Evolutionary conservation across 1,140 invertebrate species (phyloP).

Genomic region (Lepidurus couesii): DNA sequence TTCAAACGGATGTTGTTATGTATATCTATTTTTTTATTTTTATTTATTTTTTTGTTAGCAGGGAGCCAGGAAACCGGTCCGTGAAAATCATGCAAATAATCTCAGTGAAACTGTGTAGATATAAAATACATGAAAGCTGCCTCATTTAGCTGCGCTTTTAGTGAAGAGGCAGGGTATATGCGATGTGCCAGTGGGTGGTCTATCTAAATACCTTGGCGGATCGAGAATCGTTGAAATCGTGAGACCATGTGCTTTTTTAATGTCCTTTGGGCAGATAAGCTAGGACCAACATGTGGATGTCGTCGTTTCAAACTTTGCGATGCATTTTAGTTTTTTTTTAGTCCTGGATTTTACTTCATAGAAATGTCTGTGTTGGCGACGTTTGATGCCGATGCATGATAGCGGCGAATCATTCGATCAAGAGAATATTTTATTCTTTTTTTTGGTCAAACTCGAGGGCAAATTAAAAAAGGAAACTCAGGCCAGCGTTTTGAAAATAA

Average conservation of each 20-base stretch:
- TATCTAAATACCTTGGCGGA: background rate
- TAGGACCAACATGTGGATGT: background rate
- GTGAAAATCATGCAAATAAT: background rate
- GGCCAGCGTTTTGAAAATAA: background rate
- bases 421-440: background rate
- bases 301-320: background rate
- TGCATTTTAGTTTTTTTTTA: background rate
- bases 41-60: background rate
- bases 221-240: conserved; percentile 12
- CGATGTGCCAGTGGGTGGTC: background rate
- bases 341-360: background rate
- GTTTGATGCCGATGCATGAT: conserved; percentile 21
- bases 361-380: background rate
- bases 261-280: background rate
- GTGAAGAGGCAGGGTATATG: background rate
- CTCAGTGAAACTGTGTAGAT: background rate
- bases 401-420: conserved; percentile 2
- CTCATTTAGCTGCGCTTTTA: background rate
- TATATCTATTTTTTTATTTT: background rate
- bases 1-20: background rate
- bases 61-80: background rate
- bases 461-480: background rate
- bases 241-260: background rate
- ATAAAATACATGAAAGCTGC: background rate
- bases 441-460: background rate